Conservation (phyloP, 2,888 invertebrate genomes). For the Rhagium mordax region DNA sequence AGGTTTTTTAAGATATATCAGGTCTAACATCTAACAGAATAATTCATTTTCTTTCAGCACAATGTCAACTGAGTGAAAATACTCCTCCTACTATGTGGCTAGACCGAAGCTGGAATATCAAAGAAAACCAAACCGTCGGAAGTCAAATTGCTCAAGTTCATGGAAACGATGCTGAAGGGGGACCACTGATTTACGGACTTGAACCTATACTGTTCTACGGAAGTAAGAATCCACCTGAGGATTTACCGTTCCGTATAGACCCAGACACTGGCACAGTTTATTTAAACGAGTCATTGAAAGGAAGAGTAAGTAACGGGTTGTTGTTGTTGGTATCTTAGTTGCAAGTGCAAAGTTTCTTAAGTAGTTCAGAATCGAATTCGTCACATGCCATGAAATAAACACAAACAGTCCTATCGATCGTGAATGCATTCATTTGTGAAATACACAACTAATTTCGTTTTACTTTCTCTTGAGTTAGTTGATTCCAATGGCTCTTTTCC, state of each 20-base stretch:
- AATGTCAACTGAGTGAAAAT: constrained; percentile 55
- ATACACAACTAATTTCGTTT: background rate
- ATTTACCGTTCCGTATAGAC: constrained; percentile 85
- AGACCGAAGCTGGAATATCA: constrained; percentile 81
- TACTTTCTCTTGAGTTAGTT: background rate
- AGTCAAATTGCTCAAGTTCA: constrained; percentile 80
- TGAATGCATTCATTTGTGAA: background rate
- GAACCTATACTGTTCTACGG: constrained; percentile 71
- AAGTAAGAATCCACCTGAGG: constrained; percentile 65
- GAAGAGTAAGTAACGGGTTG: constrained; percentile 76
- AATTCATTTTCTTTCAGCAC: constrained; percentile 47
- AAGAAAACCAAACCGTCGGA: constrained; percentile 81
- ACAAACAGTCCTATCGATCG: background rate
- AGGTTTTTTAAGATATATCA: too few relatives aligned
- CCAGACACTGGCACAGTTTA: constrained; percentile 83
- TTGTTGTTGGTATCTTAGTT: background rate
- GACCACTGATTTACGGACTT: constrained; percentile 78
- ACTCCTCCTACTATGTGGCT: constrained; percentile 77
- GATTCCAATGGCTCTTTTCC: background rate
- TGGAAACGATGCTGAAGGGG: constrained; percentile 78
- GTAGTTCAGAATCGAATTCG: background rate
- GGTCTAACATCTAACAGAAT: too few relatives aligned
- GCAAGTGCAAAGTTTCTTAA: background rate
- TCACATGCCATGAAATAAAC: background rate
- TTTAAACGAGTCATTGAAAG: constrained; percentile 83